phyloP scores from a whole-genome alignment of 1,140 invertebrate species.

The Tachypleus tridentatus region DNA sequence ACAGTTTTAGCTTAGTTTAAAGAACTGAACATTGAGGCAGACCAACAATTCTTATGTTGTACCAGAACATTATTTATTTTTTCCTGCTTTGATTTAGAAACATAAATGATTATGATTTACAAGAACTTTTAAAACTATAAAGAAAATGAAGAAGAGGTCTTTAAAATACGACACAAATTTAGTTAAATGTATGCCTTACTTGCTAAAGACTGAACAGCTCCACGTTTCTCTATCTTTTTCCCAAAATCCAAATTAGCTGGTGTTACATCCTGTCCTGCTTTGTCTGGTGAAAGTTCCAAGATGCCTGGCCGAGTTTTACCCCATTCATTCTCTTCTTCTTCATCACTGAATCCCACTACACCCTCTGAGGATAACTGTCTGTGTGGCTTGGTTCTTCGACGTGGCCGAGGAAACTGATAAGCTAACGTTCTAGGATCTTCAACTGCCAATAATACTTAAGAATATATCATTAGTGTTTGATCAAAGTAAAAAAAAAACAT shows the following conservation, averaged over 20 bases:
- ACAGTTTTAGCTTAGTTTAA: no score
- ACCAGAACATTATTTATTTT: no score
- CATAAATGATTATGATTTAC: no score
- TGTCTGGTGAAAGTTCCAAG: constrained; percentile 73
- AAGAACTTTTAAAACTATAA: no score
- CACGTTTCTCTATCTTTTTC: constrained; percentile 18
- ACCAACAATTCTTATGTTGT: no score
- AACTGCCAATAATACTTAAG: no score
- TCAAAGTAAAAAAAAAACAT: background rate
- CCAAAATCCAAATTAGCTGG: constrained; percentile 67
- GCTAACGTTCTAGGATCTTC: constrained; percentile 16
- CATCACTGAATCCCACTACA: constrained; percentile 12
- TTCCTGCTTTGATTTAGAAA: no score
- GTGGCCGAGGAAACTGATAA: constrained; percentile 17
- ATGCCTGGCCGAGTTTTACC: constrained; percentile 34
- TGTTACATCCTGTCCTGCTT: constrained; percentile 75
- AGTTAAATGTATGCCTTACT: constrained; percentile 26
- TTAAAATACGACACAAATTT: no score
- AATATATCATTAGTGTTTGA: no score
- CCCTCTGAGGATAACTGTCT: constrained; percentile 17
- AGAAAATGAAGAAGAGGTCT: no score
- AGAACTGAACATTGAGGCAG: no score
- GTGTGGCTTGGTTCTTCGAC: constrained; percentile 7
- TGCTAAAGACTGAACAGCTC: constrained; percentile 41
- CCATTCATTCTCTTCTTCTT: constrained; percentile 29